Evolutionary conservation across 2,797 vertebrate genomes (phyloP).

Genomic region (Masticophis lateralis): DNA sequence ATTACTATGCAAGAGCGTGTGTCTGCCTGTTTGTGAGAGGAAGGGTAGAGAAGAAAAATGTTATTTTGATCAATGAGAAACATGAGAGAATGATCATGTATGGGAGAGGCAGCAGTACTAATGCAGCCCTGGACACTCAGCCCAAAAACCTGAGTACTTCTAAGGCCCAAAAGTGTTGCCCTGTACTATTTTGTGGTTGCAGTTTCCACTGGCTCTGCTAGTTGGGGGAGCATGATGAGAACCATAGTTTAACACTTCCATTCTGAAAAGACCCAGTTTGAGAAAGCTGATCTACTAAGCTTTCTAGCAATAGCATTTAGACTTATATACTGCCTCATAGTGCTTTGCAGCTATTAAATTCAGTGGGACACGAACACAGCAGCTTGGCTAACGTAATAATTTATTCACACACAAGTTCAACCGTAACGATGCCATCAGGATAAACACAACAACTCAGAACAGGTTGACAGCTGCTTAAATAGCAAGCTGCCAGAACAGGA

Average conservation of each 20-base stretch:
- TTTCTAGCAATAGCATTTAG: not conserved
- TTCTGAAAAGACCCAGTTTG: not conserved
- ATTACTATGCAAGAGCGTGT: not conserved
- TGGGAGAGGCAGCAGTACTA: not conserved
- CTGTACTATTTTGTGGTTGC: not conserved
- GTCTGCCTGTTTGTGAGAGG: not conserved
- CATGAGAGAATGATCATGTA: not conserved
- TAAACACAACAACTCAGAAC: too few relatives aligned
- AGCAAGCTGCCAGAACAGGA: too few relatives aligned
- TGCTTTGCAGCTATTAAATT: not conserved
- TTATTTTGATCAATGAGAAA: not conserved
- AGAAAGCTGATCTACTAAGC: not conserved
- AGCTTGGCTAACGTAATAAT: too few relatives aligned
- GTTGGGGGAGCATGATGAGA: not conserved
- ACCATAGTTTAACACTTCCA: not conserved
- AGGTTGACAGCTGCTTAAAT: too few relatives aligned
- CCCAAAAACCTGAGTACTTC: not conserved
- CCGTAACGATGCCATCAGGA: too few relatives aligned
- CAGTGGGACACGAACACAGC: too few relatives aligned
- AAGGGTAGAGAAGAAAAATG: not conserved
- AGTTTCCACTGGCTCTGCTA: not conserved
- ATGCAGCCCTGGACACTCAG: not conserved
- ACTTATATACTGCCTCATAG: not conserved
- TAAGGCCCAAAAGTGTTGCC: not conserved
- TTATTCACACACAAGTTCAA: too few relatives aligned